These are phyloP conservation scores for Ptiloglossa arizonensis DNA, from an alignment of 1,140 invertebrate genomes.

Conservation along the genomic window DNA sequence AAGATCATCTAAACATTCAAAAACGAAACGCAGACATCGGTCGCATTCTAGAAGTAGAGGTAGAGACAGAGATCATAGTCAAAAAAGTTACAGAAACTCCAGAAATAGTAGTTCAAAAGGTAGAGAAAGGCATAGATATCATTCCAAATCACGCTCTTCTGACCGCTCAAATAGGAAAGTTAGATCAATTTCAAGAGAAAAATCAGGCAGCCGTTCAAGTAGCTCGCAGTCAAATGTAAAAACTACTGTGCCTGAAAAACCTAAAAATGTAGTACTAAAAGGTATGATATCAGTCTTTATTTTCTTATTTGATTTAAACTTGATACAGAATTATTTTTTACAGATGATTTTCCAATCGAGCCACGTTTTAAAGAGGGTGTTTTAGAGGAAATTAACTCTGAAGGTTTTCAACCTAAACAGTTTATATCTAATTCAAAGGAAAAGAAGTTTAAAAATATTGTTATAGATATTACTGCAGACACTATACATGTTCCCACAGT, in stretches of 20 bases:
- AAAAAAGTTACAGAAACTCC: constrained; percentile 72
- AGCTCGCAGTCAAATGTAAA: constrained; percentile 78
- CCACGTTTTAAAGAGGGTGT: constrained; percentile 72
- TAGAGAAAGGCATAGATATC: constrained; percentile 71
- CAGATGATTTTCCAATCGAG: constrained; percentile 77
- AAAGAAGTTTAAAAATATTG: constrained; percentile 77
- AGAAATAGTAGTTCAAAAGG: constrained; percentile 74
- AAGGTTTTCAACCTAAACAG: constrained; percentile 77
- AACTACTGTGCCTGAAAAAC: constrained; percentile 66
- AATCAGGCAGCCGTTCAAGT: constrained; percentile 77
- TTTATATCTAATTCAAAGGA: constrained; percentile 75
- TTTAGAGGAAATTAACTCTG: constrained; percentile 79
- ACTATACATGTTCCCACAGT: constrained; percentile 76
- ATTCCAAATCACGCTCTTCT: constrained; percentile 73
- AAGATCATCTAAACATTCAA: constrained; percentile 74
- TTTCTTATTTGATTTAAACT: constrained; percentile 13
- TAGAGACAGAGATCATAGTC: constrained; percentile 65
- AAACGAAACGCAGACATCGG: constrained; percentile 71
- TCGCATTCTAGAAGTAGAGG: constrained; percentile 77
- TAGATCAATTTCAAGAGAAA: constrained; percentile 77
- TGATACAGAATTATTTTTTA: constrained; percentile 14
- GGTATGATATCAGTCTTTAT: constrained; percentile 63
- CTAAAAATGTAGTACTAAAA: constrained; percentile 63
- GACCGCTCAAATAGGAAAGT: constrained; percentile 70
- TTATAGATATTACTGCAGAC: constrained; percentile 77